phyloP scores from a whole-genome alignment of 2,113 vertebrate species.

The Xyrauchen texanus region DNA sequence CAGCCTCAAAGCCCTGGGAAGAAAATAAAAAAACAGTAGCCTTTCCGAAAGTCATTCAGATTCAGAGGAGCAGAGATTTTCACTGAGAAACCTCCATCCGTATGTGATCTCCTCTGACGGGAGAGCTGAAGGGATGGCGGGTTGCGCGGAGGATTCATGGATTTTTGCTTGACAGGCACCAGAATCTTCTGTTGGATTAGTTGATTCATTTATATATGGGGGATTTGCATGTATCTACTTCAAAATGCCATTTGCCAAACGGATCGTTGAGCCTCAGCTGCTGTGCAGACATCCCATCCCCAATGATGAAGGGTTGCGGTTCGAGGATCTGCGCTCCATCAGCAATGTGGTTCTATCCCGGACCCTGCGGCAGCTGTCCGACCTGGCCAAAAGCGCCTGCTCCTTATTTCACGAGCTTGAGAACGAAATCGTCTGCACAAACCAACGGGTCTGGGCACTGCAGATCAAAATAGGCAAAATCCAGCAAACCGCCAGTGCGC shows the following conservation, averaged over 20 bases:
- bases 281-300: conserved; percentile 85
- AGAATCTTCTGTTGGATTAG: conserved; percentile 65
- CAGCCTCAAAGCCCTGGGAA: conserved; percentile 56
- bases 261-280: conserved; percentile 93
- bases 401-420: conserved; percentile 97
- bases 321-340: conserved; percentile 89
- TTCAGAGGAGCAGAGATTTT: conserved; percentile 40
- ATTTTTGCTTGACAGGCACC: conserved; percentile 77
- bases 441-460: conserved; percentile 88
- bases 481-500: conserved; percentile 83
- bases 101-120: conserved; percentile 66
- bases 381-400: conserved; percentile 94
- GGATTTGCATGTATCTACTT: conserved; percentile 63
- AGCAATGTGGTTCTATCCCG: conserved; percentile 91
- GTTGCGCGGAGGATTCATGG: conserved; percentile 74
- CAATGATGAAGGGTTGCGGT: conserved; percentile 78
- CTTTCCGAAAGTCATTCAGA: conserved; percentile 65
- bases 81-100: conserved; percentile 53
- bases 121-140: conserved; percentile 71
- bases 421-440: conserved; percentile 86
- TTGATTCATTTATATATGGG: conserved; percentile 68
- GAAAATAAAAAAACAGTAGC: conserved; percentile 30
- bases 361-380: conserved; percentile 94
- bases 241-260: conserved; percentile 92
- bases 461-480: conserved; percentile 90